Base-by-base conservation (phyloP, 2,888 invertebrate species). In the Cantharis lateralis region DNA sequence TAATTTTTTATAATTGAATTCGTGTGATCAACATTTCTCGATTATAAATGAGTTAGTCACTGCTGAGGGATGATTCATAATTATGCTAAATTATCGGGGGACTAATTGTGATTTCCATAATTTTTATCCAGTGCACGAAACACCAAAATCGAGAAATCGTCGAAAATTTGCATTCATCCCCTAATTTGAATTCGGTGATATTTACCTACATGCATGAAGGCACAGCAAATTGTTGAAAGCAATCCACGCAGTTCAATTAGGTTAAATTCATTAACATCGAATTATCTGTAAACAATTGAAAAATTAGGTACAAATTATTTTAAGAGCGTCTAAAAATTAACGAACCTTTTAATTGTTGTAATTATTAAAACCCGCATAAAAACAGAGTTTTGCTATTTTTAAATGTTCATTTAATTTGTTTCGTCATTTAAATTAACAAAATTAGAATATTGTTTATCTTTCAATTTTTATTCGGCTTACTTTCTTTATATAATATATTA, bases 21-120 rank as follows among this genome's bases (percentile, higher is more conserved):
- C 24, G 68, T 70, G 15, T 61, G 70, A 71, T 69, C 62, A 63
- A 66, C 28, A 75, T 61, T 73, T 70, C 62, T 64, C 61, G 68
- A 70, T 74, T 62, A 20, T 68, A 68, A 15, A 70, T 68, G 63
- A 61, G 66, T 74, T 64, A 77, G 70, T 77, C 73, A 77, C 63
- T 74, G 62, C 69, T 66, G 61, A 68, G 74, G 71, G 77, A 68
- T 77, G 77, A 77, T 69, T 77, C 77, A 77, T 72, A 48, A 64
- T 74, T 71, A 74, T 72, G 76, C 66, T 66, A 70, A 77, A 24
- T 63, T 69, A 15, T 74, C 26, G 20, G 24, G 61, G 32, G 15
- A 72, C 28, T 63, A 63, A 69, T 64, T 71, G 69, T 66, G n/a
- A 48, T 48, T 48, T 48, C 13, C 48, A n/a, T n/a, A 48, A 48